Percentiles rank a stretch among this genome's conserved stretches.
These are phyloP conservation scores for Phania funesta DNA, from an alignment of 2,888 invertebrate species.

Conservation along the genomic window DNA sequence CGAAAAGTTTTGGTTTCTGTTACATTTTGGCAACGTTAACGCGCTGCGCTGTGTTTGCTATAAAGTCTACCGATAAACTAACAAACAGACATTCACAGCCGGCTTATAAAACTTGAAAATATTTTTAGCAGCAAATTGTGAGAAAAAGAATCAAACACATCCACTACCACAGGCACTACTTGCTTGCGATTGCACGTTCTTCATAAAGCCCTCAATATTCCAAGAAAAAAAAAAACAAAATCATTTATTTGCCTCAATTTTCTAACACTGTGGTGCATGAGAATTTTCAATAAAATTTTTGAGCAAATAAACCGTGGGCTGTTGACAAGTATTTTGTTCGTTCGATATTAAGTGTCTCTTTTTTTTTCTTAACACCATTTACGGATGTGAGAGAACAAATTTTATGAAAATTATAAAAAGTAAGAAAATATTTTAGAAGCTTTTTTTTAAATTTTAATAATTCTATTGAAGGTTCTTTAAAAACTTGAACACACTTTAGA, in stretches of 20 bases:
- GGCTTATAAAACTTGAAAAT: conserved; percentile 52
- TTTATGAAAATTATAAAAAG: too few species aligned
- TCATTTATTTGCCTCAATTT: conserved; percentile 41
- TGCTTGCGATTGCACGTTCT: background rate
- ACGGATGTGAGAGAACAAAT: background rate
- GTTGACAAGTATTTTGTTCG: background rate
- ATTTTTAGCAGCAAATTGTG: conserved; percentile 5
- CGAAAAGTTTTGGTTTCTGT: conserved; percentile 5
- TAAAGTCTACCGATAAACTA: conserved; percentile 63
- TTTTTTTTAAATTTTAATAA: too few species aligned
- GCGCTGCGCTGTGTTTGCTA: conserved; percentile 52
- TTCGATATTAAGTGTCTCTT: background rate
- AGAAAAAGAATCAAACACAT: conserved; percentile 19
- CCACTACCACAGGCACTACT: background rate
- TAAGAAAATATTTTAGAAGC: too few species aligned
- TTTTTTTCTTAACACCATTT: conserved; percentile 10
- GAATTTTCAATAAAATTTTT: conserved; percentile 31
- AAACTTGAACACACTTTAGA: too few species aligned
- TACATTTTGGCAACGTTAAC: conserved; percentile 34
- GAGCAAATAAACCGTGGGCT: conserved; percentile 6
- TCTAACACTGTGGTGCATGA: conserved; percentile 5
- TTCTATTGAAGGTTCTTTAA: too few species aligned
- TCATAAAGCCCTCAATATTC: conserved; percentile 3
- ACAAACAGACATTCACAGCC: conserved; percentile 55
- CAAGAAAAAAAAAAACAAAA: too few species aligned